Evolutionary conservation across 2,888 invertebrate genomes (phyloP), one percentile per base, ranked within the genome.

Genomic region (Sipha maydis): DNA sequence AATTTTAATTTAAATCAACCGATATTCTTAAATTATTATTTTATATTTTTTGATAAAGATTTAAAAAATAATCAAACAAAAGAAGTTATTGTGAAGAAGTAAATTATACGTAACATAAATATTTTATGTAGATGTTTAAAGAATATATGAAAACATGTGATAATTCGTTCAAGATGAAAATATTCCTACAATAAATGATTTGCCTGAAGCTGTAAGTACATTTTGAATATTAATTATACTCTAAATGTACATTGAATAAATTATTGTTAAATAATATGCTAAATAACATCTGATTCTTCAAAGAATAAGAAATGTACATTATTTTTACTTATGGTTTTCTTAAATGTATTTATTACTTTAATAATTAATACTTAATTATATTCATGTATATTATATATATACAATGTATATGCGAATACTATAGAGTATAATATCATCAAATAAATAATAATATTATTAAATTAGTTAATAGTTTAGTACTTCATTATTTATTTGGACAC

Each of bases 111-210:
- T 48, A n/a, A 28, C 2, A 69, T 7, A 25, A 61, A 21, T 61
- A 61, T 61, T 69, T 69, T 78, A 31, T 78, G 28, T 25, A 31
- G 17, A 77, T 41, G 28, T 41, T 48, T 54, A 54, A 21, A 8
- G 61, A 38, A 17, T 21, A 67, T 80, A 79, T 80, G 38, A 34
- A 38, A 25, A n/a, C 21, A 8, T 67, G 67, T 80, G 28, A 79
- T 79, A 67, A 80, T 80, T 80, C 25, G 61, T 80, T 80, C 61
- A 80, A 67, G 61, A 67, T 80, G 61, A 80, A 80, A 61, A 38
- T 80, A 4, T 61, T 80, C 61, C n/a, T 61, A 67, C 34, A n/a
- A 25, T 61, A 38, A 67, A 80, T 38, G 34, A 25, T 38, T 69
- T 82, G 21, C 80, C 21, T 11, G 28, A 21, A 38, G 38, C 41